These are phyloP conservation scores for Eupeodes corollae DNA, from an alignment of 1,140 invertebrate species.

Conservation along the genomic window DNA sequence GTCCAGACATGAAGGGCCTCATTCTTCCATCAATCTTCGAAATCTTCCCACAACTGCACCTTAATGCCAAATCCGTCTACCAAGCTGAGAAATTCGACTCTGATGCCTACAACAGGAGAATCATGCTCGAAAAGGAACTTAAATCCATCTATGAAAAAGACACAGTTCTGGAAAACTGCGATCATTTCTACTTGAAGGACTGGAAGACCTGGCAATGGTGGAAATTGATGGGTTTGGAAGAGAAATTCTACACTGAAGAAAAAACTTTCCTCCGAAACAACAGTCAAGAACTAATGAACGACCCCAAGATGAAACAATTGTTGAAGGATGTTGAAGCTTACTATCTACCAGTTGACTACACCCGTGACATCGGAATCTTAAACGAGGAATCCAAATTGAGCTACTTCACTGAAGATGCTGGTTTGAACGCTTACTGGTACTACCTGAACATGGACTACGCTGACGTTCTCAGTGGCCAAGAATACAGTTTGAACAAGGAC, in stretches of 20 bases:
- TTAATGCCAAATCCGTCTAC: slow-evolving; percentile 45
- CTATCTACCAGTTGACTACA: slow-evolving; percentile 41
- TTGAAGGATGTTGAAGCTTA: slow-evolving; percentile 18
- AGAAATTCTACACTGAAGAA: slow-evolving; percentile 23
- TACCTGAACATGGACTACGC: slow-evolving; percentile 53
- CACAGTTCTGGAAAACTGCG: slow-evolving; percentile 11
- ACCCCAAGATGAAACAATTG: slow-evolving; percentile 15
- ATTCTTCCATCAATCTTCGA: slow-evolving; percentile 51
- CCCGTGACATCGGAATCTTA: slow-evolving; percentile 49
- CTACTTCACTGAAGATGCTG: slow-evolving; percentile 64
- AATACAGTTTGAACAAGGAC: slow-evolving; percentile 40
- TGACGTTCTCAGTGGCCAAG: slow-evolving; percentile 44
- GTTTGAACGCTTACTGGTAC: slow-evolving; percentile 57
- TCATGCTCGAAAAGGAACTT: slow-evolving; percentile 28
- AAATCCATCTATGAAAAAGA: slow-evolving; percentile 21
- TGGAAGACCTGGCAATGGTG: slow-evolving; percentile 38
- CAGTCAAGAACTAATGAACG: slow-evolving; percentile 11
- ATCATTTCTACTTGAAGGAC: slow-evolving; percentile 32
- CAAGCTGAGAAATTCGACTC: slow-evolving; percentile 43
- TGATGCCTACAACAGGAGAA: slow-evolving; percentile 24
- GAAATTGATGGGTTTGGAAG: slow-evolving; percentile 31
- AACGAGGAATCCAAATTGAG: slow-evolving; percentile 44
- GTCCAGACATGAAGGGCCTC: slow-evolving; percentile 43
- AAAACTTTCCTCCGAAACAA: slow-evolving; percentile 24
- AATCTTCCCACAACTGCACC: slow-evolving; percentile 49